A percentile compares a stretch with the other conserved stretches of the same genome.
These are phyloP conservation scores for Isoperla grammatica DNA, from an alignment of 2,888 invertebrate species.

Conservation along the genomic window DNA sequence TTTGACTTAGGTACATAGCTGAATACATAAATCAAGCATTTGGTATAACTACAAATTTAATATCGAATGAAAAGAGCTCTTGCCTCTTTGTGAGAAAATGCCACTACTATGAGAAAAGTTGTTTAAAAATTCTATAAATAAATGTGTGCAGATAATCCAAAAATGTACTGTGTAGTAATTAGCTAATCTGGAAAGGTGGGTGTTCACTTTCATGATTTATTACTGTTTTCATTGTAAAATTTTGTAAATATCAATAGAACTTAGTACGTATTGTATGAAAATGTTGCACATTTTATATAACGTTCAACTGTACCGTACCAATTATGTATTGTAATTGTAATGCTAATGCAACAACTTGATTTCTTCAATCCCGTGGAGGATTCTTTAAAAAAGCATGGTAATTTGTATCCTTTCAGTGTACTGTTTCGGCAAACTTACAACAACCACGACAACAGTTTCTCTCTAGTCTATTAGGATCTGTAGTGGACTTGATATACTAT, in stretches of 20 bases:
- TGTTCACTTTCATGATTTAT: conserved; percentile 10
- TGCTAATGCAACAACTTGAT: conserved; percentile 5
- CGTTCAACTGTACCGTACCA: too few species aligned
- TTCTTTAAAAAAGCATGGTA: conserved; percentile 30
- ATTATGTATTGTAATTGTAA: too few species aligned
- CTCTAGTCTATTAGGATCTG: conserved; percentile 22
- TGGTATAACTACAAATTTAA: too few species aligned
- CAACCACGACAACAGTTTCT: conserved; percentile 20
- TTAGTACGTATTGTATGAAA: conserved; percentile 21
- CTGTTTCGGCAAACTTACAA: conserved; percentile 20
- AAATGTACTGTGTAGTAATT: conserved; percentile 1
- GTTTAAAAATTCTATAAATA: conserved; percentile 20
- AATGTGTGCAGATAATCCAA: conserved; percentile 2
- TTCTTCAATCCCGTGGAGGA: conserved; percentile 2
- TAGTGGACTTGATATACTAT: conserved; percentile 19
- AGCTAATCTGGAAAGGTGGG: too few species aligned
- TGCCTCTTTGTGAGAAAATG: too few species aligned
- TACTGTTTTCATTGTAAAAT: conserved; percentile 41
- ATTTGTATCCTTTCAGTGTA: conserved; percentile 30
- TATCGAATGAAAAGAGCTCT: too few species aligned
- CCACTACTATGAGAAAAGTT: background rate
- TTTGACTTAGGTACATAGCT: too few species aligned
- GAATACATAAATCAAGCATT: background rate
- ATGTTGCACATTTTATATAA: conserved; percentile 29
- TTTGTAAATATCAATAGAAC: conserved; percentile 44